These are phyloP conservation scores for Mimumesa dahlbomi DNA, from an alignment of 2,888 invertebrate species.

Conservation along the genomic window DNA sequence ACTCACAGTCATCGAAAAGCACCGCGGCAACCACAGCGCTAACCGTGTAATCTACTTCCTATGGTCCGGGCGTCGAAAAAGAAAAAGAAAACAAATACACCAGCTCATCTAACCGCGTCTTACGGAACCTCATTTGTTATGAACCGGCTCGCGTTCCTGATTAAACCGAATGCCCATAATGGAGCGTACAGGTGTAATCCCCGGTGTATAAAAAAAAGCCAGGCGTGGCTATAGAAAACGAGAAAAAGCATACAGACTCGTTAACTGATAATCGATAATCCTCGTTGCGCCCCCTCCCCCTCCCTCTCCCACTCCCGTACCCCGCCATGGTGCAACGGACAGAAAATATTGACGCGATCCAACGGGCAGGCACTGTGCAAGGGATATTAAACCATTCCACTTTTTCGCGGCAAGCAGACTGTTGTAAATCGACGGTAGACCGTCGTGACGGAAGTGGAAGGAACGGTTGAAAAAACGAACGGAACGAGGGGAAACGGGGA, in stretches of 20 bases:
- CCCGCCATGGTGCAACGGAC: slow-evolving; percentile 22
- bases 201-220: slow-evolving; percentile 2
- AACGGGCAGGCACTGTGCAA: slow-evolving; percentile 10
- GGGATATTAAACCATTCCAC: slow-evolving; percentile 43
- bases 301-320: too few species aligned
- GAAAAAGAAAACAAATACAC: too few species aligned
- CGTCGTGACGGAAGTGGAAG: too few species aligned
- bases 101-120: too few species aligned
- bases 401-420: slow-evolving; percentile 24
- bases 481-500: too few species aligned
- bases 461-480: too few species aligned
- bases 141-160: slow-evolving; percentile 15
- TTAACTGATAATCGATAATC: slow-evolving; percentile 59
- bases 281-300: slow-evolving; percentile 17
- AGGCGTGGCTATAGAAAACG: slow-evolving; percentile 20
- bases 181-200: slow-evolving; percentile 26
- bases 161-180: slow-evolving; percentile 33
- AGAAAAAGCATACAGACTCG: slow-evolving; percentile 37
- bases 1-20: too few species aligned
- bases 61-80: too few species aligned
- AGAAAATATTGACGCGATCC: slow-evolving; percentile 53
- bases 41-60: too few species aligned
- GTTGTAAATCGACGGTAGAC: slow-evolving; percentile 9
- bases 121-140: slow-evolving; percentile 16
- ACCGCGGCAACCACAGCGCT: too few species aligned